These are phyloP conservation scores for Harpalus rubripes DNA, from an alignment of 2,888 invertebrate genomes.

Conservation along the genomic window DNA sequence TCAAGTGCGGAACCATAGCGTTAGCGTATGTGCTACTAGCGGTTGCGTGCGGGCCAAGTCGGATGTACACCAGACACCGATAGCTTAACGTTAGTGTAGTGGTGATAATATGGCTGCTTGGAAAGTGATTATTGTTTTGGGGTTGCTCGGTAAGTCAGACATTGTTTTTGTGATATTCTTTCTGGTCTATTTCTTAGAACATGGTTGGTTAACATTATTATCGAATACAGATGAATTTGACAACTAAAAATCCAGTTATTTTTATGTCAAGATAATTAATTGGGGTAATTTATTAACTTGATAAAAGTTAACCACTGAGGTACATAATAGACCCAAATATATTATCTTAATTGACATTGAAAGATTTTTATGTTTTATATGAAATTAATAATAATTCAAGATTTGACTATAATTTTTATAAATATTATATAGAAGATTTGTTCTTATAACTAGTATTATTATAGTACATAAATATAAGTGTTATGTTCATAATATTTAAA, in stretches of 20 bases:
- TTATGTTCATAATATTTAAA: background rate
- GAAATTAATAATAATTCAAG: too few relatives aligned
- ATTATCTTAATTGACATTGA: too few relatives aligned
- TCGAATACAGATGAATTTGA: too few relatives aligned
- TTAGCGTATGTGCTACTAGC: background rate
- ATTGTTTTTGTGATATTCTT: too few relatives aligned
- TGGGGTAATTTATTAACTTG: too few relatives aligned
- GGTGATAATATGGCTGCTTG: conserved; percentile 5
- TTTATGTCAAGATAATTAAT: too few relatives aligned
- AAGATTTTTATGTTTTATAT: too few relatives aligned
- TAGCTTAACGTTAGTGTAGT: background rate
- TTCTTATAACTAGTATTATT: background rate
- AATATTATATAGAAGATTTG: background rate
- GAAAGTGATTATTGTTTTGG: background rate
- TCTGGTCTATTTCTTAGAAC: too few relatives aligned
- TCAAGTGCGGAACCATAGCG: background rate
- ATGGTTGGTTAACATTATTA: too few relatives aligned
- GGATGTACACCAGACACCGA: conserved; percentile 4
- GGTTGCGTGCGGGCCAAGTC: background rate
- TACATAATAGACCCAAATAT: too few relatives aligned
- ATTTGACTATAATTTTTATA: background rate
- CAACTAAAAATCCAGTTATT: too few relatives aligned
- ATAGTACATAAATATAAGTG: background rate
- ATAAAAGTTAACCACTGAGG: too few relatives aligned
- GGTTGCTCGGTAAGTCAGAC: background rate